A percentile compares a stretch with the other conserved stretches of the same genome.
These are phyloP conservation scores for Clavelina lepadiformis DNA, from an alignment of 23 tunicate genomes.

Conservation along the genomic window DNA sequence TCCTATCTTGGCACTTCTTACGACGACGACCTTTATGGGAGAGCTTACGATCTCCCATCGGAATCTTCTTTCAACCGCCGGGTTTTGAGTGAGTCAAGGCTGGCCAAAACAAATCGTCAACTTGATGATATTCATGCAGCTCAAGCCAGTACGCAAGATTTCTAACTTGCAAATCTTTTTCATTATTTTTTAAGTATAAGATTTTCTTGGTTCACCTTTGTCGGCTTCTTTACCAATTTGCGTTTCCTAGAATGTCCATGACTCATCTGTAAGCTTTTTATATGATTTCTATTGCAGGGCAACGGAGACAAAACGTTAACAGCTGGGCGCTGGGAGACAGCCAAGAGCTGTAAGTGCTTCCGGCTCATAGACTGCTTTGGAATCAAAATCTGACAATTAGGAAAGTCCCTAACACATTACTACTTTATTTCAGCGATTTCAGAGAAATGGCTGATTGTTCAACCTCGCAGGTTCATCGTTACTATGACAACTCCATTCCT, in stretches of 20 bases:
- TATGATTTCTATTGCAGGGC: slow-evolving; percentile 5
- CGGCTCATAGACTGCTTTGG: too few relatives aligned
- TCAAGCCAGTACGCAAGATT: neutral
- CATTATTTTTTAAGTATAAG: neutral
- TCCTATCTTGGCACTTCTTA: slow-evolving; percentile 7
- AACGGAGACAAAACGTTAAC: slow-evolving; percentile 24
- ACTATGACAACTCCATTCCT: neutral
- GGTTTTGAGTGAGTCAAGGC: slow-evolving; percentile 44
- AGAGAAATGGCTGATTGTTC: too few relatives aligned
- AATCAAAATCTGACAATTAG: too few relatives aligned
- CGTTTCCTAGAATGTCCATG: slow-evolving; percentile 1
- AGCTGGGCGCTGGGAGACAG: slow-evolving; percentile 37
- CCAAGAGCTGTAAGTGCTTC: slow-evolving; percentile 20
- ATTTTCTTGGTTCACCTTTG: neutral
- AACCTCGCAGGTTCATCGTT: too few relatives aligned
- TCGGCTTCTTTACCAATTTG: too few relatives aligned
- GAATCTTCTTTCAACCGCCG: slow-evolving; percentile 42
- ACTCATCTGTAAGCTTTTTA: neutral
- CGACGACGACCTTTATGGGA: slow-evolving; percentile 6
- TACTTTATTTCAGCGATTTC: too few relatives aligned
- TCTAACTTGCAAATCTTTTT: neutral
- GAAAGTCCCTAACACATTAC: too few relatives aligned
- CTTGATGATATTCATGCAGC: neutral
- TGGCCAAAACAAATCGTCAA: slow-evolving; percentile 6
- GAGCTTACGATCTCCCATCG: slow-evolving; percentile 21